These are phyloP conservation scores for Zygothrica quintamaculata DNA, from an alignment of 2,888 invertebrate species.

Conservation along the genomic window DNA sequence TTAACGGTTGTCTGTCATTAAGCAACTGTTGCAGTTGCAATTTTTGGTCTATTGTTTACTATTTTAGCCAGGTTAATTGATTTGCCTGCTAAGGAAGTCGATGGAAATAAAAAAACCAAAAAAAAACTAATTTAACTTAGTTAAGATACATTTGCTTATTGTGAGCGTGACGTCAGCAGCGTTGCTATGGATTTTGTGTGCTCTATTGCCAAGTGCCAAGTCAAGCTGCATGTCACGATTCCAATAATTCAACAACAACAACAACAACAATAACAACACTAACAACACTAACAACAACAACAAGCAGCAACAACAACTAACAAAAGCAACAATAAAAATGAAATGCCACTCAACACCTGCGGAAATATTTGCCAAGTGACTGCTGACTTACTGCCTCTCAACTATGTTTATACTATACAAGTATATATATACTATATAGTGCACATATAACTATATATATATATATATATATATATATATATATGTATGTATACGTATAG, in stretches of 20 bases:
- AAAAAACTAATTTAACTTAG: constrained; percentile 9
- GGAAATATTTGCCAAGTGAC: constrained; percentile 75
- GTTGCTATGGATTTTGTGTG: constrained; percentile 43
- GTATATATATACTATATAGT: constrained; percentile 4
- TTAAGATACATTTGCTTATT: constrained; percentile 15
- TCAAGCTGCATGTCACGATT: constrained; percentile 78
- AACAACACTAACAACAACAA: constrained; percentile 29
- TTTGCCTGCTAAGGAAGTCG: constrained; percentile 45
- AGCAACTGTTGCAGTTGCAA: constrained; percentile 46
- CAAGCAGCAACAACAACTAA: constrained; percentile 18
- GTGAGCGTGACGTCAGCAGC: constrained; percentile 57
- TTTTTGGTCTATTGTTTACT: constrained; percentile 32
- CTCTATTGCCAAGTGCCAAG: constrained; percentile 66
- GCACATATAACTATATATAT: constrained; percentile 5
- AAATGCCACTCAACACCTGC: constrained; percentile 79
- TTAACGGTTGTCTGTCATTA: constrained; percentile 14
- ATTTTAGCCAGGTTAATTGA: constrained; percentile 44
- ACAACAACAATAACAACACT: constrained; percentile 28
- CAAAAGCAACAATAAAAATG: constrained; percentile 60
- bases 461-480: constrained; percentile 18
- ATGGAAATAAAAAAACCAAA: constrained; percentile 8
- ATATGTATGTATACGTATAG: constrained; percentile 13
- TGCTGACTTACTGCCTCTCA: constrained; percentile 59
- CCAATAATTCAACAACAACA: constrained; percentile 55
- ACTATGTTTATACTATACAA: constrained; percentile 26